phyloP scores from a whole-genome alignment of 2,113 vertebrate genomes.

The Lampris megalopsis region DNA sequence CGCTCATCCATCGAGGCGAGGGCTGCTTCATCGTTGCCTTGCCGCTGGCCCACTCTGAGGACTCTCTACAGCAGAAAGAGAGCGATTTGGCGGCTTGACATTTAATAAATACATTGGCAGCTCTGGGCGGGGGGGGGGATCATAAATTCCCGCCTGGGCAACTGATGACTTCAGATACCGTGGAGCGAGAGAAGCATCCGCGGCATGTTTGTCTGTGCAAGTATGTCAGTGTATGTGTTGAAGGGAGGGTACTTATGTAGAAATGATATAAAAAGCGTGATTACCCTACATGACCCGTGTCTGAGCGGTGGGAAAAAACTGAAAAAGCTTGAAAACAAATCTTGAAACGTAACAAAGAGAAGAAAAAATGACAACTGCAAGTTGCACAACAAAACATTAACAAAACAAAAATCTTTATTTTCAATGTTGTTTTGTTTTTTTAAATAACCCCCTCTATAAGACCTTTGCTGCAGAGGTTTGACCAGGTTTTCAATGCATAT shows the following conservation, averaged over 20 bases:
- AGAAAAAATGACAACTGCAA: too few relatives aligned
- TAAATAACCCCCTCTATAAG: too few relatives aligned
- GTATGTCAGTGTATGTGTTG: not conserved
- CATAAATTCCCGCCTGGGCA: slow-evolving; percentile 19
- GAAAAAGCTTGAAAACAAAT: too few relatives aligned
- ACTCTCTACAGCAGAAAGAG: slow-evolving; percentile 14
- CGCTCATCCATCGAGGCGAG: slow-evolving; percentile 51
- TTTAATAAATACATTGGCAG: slow-evolving; percentile 46
- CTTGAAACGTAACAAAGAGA: too few relatives aligned
- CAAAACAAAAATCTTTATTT: too few relatives aligned
- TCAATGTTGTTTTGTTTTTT: too few relatives aligned
- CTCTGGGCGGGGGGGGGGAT: slow-evolving; percentile 9
- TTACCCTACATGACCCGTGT: slow-evolving; percentile 20
- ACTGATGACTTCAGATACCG: not conserved
- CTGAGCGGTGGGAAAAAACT: not conserved
- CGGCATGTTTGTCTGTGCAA: not conserved
- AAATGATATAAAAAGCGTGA: not conserved
- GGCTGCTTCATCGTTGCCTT: slow-evolving; percentile 6
- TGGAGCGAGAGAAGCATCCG: not conserved
- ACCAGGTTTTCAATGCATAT: too few relatives aligned
- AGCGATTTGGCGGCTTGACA: slow-evolving; percentile 52
- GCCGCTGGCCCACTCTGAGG: slow-evolving; percentile 9
- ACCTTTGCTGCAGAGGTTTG: too few relatives aligned
- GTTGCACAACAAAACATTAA: too few relatives aligned
- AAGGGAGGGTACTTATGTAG: not conserved